Evolutionary conservation across 2,888 invertebrate species (phyloP).

Genomic region (Scaptomyza tumidula): DNA sequence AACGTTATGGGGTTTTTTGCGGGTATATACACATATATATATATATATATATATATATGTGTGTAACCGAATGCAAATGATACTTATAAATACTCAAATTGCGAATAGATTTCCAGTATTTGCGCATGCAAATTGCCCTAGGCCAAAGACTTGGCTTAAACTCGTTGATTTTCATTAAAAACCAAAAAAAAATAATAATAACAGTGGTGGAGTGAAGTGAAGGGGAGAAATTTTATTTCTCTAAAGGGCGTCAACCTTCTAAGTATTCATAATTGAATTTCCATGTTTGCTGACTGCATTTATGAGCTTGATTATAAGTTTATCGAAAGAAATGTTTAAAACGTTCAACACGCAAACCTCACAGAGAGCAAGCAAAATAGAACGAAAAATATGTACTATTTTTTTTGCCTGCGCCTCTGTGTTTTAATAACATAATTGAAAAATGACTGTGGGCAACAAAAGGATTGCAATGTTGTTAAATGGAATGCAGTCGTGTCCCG

Average conservation of each 20-base stretch:
- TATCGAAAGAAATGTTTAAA: slow-evolving; percentile 36
- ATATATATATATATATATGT: slow-evolving; percentile 1
- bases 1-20: slow-evolving; percentile 3
- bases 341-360: slow-evolving; percentile 60
- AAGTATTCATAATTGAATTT: slow-evolving; percentile 79
- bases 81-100: slow-evolving; percentile 43
- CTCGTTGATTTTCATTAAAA: slow-evolving; percentile 45
- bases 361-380: slow-evolving; percentile 2
- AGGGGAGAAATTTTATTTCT: background rate
- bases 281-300: slow-evolving; percentile 69
- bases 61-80: slow-evolving; percentile 60
- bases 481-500: slow-evolving; percentile 57
- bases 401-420: slow-evolving; percentile 32
- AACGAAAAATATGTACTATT: slow-evolving; percentile 15
- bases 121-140: slow-evolving; percentile 73
- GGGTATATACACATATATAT: slow-evolving; percentile 6
- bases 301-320: slow-evolving; percentile 43
- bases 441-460: slow-evolving; percentile 56
- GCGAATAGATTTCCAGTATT: slow-evolving; percentile 72
- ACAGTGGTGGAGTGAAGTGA: slow-evolving; percentile 11
- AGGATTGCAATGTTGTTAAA: slow-evolving; percentile 24
- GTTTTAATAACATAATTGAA: slow-evolving; percentile 79
- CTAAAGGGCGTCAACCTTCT: slow-evolving; percentile 72
- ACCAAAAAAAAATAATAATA: background rate
- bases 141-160: slow-evolving; percentile 73